A percentile compares a stretch with the other conserved stretches of the same genome.
Conservation (phyloP, 1,140 invertebrate genomes). For the Argopecten irradians region DNA sequence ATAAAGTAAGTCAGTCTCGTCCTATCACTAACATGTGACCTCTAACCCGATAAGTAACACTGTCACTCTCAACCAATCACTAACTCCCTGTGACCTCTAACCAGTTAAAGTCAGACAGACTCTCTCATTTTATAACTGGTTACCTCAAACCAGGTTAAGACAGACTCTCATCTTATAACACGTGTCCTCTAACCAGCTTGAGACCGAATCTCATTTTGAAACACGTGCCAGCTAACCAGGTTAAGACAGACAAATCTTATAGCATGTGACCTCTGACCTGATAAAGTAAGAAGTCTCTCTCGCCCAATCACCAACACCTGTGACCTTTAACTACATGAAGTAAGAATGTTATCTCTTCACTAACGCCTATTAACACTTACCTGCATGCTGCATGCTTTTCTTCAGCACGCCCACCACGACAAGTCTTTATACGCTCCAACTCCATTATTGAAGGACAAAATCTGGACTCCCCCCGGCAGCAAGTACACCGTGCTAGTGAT, state of each 20-base stretch:
- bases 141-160: background rate
- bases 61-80: background rate
- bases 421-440: constrained; percentile 52
- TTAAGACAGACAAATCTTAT: too few species aligned
- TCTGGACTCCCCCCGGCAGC: constrained; percentile 47
- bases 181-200: background rate
- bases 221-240: too few species aligned
- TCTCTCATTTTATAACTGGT: background rate
- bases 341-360: background rate
- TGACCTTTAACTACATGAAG: background rate
- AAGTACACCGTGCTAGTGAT: constrained; percentile 57
- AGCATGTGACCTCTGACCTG: background rate
- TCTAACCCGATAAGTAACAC: background rate
- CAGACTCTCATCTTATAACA: background rate
- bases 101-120: background rate
- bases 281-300: background rate
- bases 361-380: background rate
- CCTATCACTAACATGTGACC: background rate
- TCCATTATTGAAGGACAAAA: constrained; percentile 54
- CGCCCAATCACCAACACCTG: background rate
- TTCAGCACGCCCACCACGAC: constrained; percentile 43
- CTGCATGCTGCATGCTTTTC: constrained; percentile 45
- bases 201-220: background rate
- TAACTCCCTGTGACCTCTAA: background rate
- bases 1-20: background rate